Percentiles rank a stretch among this genome's conserved stretches.
These are phyloP conservation scores for Clarias fuscus DNA, from an alignment of 2,797 vertebrate species.

Conservation along the genomic window DNA sequence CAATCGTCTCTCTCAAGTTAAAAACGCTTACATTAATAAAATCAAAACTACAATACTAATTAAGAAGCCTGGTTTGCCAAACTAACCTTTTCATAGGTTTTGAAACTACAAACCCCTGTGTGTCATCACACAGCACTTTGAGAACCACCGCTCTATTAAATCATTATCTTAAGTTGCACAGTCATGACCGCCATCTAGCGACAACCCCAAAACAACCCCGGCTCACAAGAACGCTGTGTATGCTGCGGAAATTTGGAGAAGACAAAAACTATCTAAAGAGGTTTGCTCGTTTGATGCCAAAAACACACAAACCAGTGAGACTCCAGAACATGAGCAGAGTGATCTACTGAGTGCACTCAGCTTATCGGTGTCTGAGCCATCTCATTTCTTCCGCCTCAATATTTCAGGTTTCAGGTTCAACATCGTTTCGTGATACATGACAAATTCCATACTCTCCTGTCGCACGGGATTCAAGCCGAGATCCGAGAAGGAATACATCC, in stretches of 20 bases:
- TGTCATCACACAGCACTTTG: neutral
- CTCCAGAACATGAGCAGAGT: neutral
- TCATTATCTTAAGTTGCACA: neutral
- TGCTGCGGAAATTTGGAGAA: neutral
- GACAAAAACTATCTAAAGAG: neutral
- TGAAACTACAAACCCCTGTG: neutral
- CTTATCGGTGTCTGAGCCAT: neutral
- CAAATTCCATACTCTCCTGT: neutral
- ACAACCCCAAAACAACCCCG: neutral
- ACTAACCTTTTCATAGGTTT: neutral
- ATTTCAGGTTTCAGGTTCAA: neutral
- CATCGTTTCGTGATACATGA: neutral
- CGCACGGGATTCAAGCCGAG: neutral
- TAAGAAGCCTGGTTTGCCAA: neutral
- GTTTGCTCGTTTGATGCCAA: neutral
- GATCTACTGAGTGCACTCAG: neutral
- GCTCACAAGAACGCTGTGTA: neutral
- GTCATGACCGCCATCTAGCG: neutral
- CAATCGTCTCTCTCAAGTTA: neutral
- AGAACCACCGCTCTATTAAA: neutral
- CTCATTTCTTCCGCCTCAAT: neutral
- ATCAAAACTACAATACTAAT: neutral
- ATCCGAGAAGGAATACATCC: neutral
- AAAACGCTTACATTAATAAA: neutral
- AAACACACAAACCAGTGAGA: neutral